Conservation (phyloP, 2,888 invertebrate species). For the Oscheius sp. region DNA sequence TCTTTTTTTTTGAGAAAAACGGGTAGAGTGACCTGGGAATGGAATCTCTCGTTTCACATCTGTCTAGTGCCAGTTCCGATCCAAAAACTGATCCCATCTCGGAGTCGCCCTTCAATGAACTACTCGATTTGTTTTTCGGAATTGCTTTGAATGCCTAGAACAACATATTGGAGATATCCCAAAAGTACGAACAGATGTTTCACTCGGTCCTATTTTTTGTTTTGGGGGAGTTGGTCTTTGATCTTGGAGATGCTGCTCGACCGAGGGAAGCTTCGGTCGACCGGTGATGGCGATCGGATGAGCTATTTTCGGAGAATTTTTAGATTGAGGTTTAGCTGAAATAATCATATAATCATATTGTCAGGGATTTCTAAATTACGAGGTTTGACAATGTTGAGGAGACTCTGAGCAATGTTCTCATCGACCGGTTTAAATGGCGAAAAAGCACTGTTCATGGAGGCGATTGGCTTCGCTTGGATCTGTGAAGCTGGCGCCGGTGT, state of each 20-base stretch:
- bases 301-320: conserved; percentile 17
- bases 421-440: conserved; percentile 33
- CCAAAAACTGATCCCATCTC: conserved; percentile 8
- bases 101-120: conserved; percentile 13
- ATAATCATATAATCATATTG: neutral
- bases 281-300: conserved; percentile 30
- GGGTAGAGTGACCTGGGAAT: conserved; percentile 3
- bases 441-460: conserved; percentile 14
- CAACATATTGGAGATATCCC: neutral
- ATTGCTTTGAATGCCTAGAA: conserved; percentile 39
- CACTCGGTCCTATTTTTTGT: conserved; percentile 27
- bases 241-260: neutral
- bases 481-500: neutral
- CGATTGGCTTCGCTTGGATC: neutral
- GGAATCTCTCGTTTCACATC: neutral
- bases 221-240: conserved; percentile 23
- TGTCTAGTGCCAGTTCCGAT: conserved; percentile 10
- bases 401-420: conserved; percentile 23
- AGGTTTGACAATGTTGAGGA: conserved; percentile 27
- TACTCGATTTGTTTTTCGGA: conserved; percentile 28
- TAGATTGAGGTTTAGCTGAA: neutral
- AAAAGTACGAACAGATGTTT: conserved; percentile 34
- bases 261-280: conserved; percentile 4
- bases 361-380: neutral
- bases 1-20: too few relatives aligned